These are phyloP conservation scores for Pachypanchax playfairii DNA, from an alignment of 2,113 vertebrate species.

Conservation along the genomic window DNA sequence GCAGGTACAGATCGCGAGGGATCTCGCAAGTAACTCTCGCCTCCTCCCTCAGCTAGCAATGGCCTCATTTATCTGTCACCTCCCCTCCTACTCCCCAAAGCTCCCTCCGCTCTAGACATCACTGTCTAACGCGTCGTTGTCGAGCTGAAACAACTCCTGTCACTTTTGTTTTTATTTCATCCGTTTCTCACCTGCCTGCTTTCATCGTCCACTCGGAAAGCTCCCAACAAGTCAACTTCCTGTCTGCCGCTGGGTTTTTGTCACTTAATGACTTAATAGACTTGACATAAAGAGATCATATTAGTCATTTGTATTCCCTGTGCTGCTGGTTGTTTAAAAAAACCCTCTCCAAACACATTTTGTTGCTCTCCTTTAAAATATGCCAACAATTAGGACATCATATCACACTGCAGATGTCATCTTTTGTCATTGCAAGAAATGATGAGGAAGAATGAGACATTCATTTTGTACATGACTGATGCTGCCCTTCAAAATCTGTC, in stretches of 20 bases:
- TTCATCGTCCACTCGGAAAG: constrained; percentile 40
- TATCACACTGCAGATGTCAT: constrained; percentile 31
- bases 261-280: constrained; percentile 44
- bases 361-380: constrained; percentile 58
- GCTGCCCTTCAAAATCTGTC: constrained; percentile 41
- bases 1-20: constrained; percentile 77
- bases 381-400: constrained; percentile 64
- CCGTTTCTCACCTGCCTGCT: constrained; percentile 39
- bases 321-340: constrained; percentile 22
- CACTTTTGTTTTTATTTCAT: constrained; percentile 63
- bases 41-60: constrained; percentile 58
- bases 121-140: constrained; percentile 58
- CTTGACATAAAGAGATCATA: constrained; percentile 19
- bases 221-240: constrained; percentile 28
- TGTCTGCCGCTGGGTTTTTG: constrained; percentile 30
- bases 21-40: constrained; percentile 57
- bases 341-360: constrained; percentile 37
- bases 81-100: constrained; percentile 36
- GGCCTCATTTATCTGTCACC: constrained; percentile 77
- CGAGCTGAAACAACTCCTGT: constrained; percentile 52
- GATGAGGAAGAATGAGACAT: constrained; percentile 34
- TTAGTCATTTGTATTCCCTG: constrained; percentile 37
- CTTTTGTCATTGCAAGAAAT: constrained; percentile 29
- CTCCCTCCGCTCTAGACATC: constrained; percentile 56
- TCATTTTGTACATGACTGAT: constrained; percentile 52